These are phyloP conservation scores for Salpingus planirostris DNA, from an alignment of 2,888 invertebrate species.

Conservation along the genomic window DNA sequence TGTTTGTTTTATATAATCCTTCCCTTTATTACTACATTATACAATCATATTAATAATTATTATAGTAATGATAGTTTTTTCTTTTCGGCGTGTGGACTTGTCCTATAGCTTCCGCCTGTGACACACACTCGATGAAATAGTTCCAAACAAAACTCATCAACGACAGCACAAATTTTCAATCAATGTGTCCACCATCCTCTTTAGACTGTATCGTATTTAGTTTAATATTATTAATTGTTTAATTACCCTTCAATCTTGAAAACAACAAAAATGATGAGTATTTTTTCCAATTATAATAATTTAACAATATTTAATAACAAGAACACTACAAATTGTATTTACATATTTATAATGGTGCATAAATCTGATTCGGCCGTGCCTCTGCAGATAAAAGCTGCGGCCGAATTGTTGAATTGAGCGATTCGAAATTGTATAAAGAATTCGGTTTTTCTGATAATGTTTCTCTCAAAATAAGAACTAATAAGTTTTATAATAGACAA, in stretches of 20 bases:
- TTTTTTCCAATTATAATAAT: too few species aligned
- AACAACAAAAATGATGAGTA: too few species aligned
- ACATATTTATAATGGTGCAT: slow-evolving; percentile 11
- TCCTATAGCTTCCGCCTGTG: too few species aligned
- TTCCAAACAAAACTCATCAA: slow-evolving; percentile 6
- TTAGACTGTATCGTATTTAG: slow-evolving; percentile 7
- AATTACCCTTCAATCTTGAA: slow-evolving; percentile 5
- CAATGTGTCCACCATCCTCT: slow-evolving; percentile 10
- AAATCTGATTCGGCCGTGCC: slow-evolving; percentile 11
- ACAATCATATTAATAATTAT: too few species aligned
- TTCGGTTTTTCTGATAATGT: slow-evolving; percentile 3
- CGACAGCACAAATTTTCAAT: slow-evolving; percentile 8
- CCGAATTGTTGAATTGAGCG: too few species aligned
- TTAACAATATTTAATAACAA: slow-evolving; percentile 7
- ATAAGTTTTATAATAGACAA: slow-evolving; percentile 20
- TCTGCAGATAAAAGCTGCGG: too few species aligned
- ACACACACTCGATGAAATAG: slow-evolving; percentile 1
- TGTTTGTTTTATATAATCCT: slow-evolving; percentile 18
- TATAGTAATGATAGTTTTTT: too few species aligned
- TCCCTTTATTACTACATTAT: too few species aligned
- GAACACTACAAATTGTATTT: too few species aligned
- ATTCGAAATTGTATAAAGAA: too few species aligned
- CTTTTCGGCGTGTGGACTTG: too few species aligned
- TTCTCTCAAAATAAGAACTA: slow-evolving; percentile 8
- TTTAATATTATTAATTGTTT: slow-evolving; percentile 7